Base-by-base conservation (phyloP, 1,140 invertebrate genomes). In the Sinella curviseta region DNA sequence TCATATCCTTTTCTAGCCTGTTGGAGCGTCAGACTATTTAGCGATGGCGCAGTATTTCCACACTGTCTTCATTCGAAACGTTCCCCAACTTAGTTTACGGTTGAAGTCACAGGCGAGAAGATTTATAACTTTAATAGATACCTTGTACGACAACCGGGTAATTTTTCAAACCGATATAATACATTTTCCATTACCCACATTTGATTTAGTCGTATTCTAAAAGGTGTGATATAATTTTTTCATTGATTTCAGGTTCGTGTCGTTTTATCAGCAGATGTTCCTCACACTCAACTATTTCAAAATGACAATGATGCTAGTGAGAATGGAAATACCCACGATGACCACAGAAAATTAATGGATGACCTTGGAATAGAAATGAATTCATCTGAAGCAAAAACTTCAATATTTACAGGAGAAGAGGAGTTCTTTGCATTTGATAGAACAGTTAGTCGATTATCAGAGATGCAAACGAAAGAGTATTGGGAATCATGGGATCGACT, bases 71-170 rank as follows among this genome's bases (percentile, higher is more conserved):
- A 94, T 99, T 84, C 88, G 95, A 83, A 91, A 98, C 87, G 89
- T 99, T 60, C 97, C 97, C 28, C 90, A 93, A 85, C 87, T 99
- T 82, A 94, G 92, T 84, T 87, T 93, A 24, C 90, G 91, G 83
- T 87, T 91, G 34, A 93, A 94, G 85, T 95, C 94, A 24, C 94
- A 95, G 88, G 92, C 95, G 74, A 90, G 97, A 85, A 88, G 98
- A 83, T 99, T 99, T 87, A 99, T 99, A 78, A 98, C 95, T 1
- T 88, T 99, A 0, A 97, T 99, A 84, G 98, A 99, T 86, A 97
- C 96, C 0, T 88, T 99, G 0, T 99, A 99, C 87, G 97, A 99
- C 86, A 94, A 97, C 85, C 93, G 92, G 88, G 94, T 97, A 84
- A 83, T 83, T 16, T 74, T 74, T 74, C 4, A 36, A 74, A 74